A percentile compares a stretch with the other conserved stretches of the same genome.
These are phyloP conservation scores for Tetramorium parvispinum DNA, from an alignment of 1,140 invertebrate genomes.

Conservation along the genomic window DNA sequence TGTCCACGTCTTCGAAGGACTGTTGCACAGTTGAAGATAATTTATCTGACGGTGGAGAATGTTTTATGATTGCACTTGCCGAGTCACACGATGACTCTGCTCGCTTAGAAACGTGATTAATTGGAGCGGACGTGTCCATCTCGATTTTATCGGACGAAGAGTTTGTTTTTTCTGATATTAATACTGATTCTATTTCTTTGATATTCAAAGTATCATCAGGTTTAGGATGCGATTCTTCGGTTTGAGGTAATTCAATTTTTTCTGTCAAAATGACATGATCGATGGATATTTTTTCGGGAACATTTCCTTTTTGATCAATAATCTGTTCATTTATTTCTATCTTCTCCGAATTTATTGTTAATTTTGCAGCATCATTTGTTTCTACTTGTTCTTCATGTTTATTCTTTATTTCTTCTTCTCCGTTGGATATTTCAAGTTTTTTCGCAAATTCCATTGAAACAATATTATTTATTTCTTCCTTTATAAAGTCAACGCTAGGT, in stretches of 20 bases:
- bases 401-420: not conserved
- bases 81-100: conserved; percentile 48
- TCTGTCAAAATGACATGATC: conserved; percentile 2
- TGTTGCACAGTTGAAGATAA: conserved; percentile 3
- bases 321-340: conserved; percentile 6
- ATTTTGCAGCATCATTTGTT: conserved; percentile 3
- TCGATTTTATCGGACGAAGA: not conserved
- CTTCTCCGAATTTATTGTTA: conserved; percentile 18
- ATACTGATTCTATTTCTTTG: not conserved
- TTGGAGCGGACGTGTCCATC: not conserved
- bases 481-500: not conserved
- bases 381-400: not conserved
- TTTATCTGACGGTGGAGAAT: not conserved
- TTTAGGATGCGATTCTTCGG: not conserved
- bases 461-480: not conserved
- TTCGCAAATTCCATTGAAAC: conserved; percentile 30
- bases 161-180: not conserved
- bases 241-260: conserved; percentile 35
- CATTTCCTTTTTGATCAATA: not conserved
- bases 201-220: not conserved
- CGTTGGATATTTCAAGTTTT: not conserved
- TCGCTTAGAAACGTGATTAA: not conserved
- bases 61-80: conserved; percentile 34
- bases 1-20: conserved; percentile 46
- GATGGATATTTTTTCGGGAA: not conserved